Conservation (phyloP, 2,888 invertebrate genomes). For the Athalia cordata region DNA sequence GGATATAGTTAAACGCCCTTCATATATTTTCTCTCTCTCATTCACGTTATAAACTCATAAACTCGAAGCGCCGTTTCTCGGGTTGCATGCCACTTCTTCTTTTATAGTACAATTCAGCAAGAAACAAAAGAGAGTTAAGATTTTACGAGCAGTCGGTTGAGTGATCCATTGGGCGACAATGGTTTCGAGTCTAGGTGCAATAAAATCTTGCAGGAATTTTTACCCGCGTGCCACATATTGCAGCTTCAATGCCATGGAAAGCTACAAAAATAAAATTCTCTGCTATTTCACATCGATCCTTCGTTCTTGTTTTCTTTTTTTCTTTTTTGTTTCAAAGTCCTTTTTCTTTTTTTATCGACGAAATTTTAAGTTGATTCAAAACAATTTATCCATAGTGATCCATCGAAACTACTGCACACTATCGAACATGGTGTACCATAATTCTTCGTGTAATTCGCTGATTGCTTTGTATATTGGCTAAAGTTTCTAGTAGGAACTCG, state of each 20-base stretch:
- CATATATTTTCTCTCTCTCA: slow-evolving; percentile 55
- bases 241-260: slow-evolving; percentile 15
- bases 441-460: neutral
- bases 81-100: slow-evolving; percentile 43
- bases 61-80: slow-evolving; percentile 51
- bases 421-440: neutral
- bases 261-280: slow-evolving; percentile 25
- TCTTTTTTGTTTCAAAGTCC: neutral
- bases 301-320: slow-evolving; percentile 2
- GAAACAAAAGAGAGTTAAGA: slow-evolving; percentile 34
- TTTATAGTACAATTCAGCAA: slow-evolving; percentile 28
- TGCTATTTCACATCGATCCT: slow-evolving; percentile 13
- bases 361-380: no score
- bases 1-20: slow-evolving; percentile 61
- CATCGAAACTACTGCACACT: no score
- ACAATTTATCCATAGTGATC: no score
- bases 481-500: slow-evolving; percentile 20
- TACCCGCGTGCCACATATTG: slow-evolving; percentile 23
- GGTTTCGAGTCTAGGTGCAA: slow-evolving; percentile 33
- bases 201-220: slow-evolving; percentile 26
- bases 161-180: slow-evolving; percentile 41
- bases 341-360: neutral
- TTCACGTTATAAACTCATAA: slow-evolving; percentile 63
- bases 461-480: neutral
- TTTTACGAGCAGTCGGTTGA: slow-evolving; percentile 38